Base-by-base conservation (phyloP, 2,113 vertebrate genomes). In the Myotis lucifugus region DNA sequence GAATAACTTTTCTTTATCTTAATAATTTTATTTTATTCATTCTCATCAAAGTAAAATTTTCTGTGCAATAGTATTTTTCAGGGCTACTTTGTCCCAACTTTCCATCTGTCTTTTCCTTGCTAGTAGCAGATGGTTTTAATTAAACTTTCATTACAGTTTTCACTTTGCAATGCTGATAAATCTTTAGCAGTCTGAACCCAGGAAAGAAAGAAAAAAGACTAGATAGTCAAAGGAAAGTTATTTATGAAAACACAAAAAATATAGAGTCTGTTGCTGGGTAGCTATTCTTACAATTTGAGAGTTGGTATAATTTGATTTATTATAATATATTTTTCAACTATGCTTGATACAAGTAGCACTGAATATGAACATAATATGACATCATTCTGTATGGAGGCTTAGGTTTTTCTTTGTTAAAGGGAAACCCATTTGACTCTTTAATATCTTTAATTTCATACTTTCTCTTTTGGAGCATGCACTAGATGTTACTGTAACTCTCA, bases 51-150 rank as follows among this genome's bases (percentile, higher is more conserved):
- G 25, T 32, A 18, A 66, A 15, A 77, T 82, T 92, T 77, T 92
- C 67, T 72, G 10, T 37, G n/a, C 70, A 67, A 37, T 29, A 54
- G 29, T 83, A 48, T 19, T 64, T 86, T 93, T 77, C 15, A 76
- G 42, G 85, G 40, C 32, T 85, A 32, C 50, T 70, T 82, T 92
- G 34, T 90, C 46, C 69, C 52, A 82, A 86, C 15, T 8, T 92
- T 74, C 66, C 96, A 92, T 94, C 92, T 90, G 69, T 32, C 21
- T 90, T 81, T 77, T 86, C 25, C 25, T 78, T 78, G n/a, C 17
- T 90, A 66, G 25, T 83, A 90, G 77, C 81, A 94, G 94, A 92
- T 92, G 81, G 81, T 72, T 92, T 95, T 90, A 92, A 94, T 96
- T 92, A 73, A 85, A 90, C 46, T 95, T 92, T 90, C 69, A 59